Evolutionary conservation across 2,797 vertebrate species (phyloP).

Genomic region (Enteromius afrohamiltoni): DNA sequence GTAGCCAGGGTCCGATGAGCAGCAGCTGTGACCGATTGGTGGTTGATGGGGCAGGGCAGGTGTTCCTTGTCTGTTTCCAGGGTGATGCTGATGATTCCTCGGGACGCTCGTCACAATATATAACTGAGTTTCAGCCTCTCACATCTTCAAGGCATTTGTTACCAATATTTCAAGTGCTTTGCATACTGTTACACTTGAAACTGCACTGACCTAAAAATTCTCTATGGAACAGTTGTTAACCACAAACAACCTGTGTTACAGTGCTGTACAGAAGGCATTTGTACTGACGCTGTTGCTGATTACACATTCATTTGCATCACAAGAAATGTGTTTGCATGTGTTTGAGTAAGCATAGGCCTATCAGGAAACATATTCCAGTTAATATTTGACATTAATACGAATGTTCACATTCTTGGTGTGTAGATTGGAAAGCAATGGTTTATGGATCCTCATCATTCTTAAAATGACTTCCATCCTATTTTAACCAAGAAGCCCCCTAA

Average conservation of each 20-base stretch:
- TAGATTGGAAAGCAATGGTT: constrained; percentile 35
- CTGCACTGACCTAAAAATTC: neutral
- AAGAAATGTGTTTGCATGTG: neutral
- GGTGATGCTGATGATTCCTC: too few species aligned
- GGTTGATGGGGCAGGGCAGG: too few species aligned
- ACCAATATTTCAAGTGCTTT: constrained; percentile 20
- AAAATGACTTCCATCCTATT: neutral
- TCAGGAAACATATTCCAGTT: neutral
- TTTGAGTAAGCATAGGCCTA: neutral
- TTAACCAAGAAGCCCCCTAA: constrained; percentile 39
- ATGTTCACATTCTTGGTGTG: neutral
- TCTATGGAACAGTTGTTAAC: neutral
- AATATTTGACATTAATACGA: constrained; percentile 8
- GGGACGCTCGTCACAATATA: too few species aligned
- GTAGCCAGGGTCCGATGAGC: too few species aligned
- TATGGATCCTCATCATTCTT: constrained; percentile 14
- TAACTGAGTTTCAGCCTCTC: neutral
- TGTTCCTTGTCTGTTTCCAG: too few species aligned
- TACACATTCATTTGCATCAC: neutral
- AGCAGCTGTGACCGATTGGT: too few species aligned
- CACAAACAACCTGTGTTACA: neutral
- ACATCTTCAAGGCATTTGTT: constrained; percentile 6
- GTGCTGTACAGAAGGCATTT: neutral
- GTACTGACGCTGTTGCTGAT: neutral
- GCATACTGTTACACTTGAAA: neutral